Evolutionary conservation across 2,113 vertebrate species (phyloP), one percentile per base, ranked within the genome.

Genomic region (Balaeniceps rex): DNA sequence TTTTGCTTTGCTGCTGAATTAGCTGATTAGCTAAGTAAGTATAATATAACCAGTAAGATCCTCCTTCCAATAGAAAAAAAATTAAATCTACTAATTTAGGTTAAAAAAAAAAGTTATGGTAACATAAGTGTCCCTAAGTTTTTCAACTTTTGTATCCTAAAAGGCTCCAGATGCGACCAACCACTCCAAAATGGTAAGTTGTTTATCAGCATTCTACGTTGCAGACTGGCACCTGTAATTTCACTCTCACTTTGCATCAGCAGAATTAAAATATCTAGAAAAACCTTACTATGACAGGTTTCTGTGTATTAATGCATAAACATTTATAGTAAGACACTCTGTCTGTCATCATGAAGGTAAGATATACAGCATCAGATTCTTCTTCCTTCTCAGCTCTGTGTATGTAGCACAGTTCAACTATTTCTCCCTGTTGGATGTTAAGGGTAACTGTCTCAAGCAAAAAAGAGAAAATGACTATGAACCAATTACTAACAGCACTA

Each of bases 141-240:
- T 97, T 97, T 97, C 96, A 98, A 98, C 93, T 97, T 97, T 97
- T 97, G 96, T 96, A 97, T 97, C 93, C 97, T 95, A 96, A 96
- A 97, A 95, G 95, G 81, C 93, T 96, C 93, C 95, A 97, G 95
- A 97, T 97, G 97, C 97, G 97, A 97, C 97, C 97, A 95, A 96
- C 94, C 97, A 97, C 97, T 97, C 88, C 97, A 87, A 98, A 97
- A 96, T 97, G 93, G 94, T 82, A 88, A 95, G 89, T 94, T 97
- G 96, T 97, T 97, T 98, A 97, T 98, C 95, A 98, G 97, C 74
- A 83, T 80, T 96, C 95, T 92, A 84, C 95, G 91, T 86, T 93
- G 90, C 92, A 78, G 86, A 96, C 93, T 88, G 95, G 95, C 94
- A 97, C 96, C 96, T 97, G 95, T 97, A 97, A 97, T 97, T 97